A percentile compares a stretch with the other conserved stretches of the same genome.
Conservation (phyloP, 2,113 vertebrate species). For the Chlamydotis undulata region DNA sequence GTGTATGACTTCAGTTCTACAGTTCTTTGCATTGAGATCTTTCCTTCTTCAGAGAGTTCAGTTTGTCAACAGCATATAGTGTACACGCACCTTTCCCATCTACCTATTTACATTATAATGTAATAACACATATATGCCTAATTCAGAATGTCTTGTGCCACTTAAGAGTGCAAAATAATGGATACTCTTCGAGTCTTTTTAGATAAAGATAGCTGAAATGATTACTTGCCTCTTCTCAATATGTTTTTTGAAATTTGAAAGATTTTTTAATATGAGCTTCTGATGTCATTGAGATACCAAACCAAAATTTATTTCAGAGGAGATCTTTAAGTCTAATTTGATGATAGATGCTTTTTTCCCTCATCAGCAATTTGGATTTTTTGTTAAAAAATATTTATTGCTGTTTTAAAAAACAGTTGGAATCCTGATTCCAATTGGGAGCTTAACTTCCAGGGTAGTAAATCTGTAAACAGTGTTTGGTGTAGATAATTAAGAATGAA, state of each 20-base stretch:
- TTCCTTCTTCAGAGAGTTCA: not conserved
- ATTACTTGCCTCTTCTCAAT: not conserved
- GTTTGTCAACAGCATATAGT: fast-evolving
- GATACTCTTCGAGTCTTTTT: not conserved
- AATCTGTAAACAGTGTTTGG: not conserved
- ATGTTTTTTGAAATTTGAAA: not conserved
- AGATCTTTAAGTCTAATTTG: not conserved
- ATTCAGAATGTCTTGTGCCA: not conserved
- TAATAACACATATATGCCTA: not conserved
- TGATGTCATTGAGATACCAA: not conserved
- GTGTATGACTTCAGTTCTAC: not conserved
- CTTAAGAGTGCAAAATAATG: not conserved
- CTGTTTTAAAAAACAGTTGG: not conserved
- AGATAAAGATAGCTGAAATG: not conserved
- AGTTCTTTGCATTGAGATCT: not conserved
- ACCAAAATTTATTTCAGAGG: not conserved
- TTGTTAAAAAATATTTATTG: not conserved
- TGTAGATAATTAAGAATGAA: not conserved
- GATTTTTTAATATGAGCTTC: not conserved
- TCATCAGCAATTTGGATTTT: not conserved
- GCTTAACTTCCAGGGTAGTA: not conserved
- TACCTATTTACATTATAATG: not conserved
- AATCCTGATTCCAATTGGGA: not conserved
- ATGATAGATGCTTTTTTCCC: not conserved
- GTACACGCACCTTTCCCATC: not conserved